Evolutionary conservation across 2,113 vertebrate genomes (phyloP), one percentile per base, ranked within the genome.

Genomic region (Cricetomys ansorgei): DNA sequence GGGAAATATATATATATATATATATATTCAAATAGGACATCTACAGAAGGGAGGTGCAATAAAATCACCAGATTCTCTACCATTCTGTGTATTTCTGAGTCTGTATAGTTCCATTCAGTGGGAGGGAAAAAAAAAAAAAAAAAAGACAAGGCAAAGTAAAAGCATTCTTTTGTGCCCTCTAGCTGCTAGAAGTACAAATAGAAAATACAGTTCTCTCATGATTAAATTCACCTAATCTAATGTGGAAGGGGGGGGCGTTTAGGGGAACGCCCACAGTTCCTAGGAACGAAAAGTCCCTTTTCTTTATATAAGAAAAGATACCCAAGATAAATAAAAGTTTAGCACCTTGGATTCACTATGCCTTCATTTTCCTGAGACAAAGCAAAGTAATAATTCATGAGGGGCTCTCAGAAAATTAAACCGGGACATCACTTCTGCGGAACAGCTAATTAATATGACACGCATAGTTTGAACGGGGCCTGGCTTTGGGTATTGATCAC

Each of bases 91-190:
- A 88, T 97, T 98, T 98, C 87, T 67, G 55, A 96, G 76, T 91
- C 96, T 96, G 70, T 88, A 89, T 92, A 97, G 84, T 91, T 98
- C 94, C 92, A 96, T 94, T 97, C 92, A 94, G 89, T 94, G 95
- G 97, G 91, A 84, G 3, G 25, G 12, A 65, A 57, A 25, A 70
- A 69, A 90, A 6, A 31, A 27, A 92, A 76, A 55, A 75, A 50
- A 13, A 72, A 45, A 91, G 67, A 55, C 69, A 85, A 96, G 80
- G 62, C 80, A 98, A 98, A 98, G 98, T 98, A 98, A 98, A 98
- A 98, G 98, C 98, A 98, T 99, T 98, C 98, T 99, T 98, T 98
- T 99, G 98, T 98, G 98, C 98, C 98, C 98, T 98, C 98, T 99
- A 99, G 98, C 98, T 99, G 98, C 96, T 98, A 97, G 93, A 98